phyloP scores from a whole-genome alignment of 2,888 invertebrate species.

The Drosophila quinaria region DNA sequence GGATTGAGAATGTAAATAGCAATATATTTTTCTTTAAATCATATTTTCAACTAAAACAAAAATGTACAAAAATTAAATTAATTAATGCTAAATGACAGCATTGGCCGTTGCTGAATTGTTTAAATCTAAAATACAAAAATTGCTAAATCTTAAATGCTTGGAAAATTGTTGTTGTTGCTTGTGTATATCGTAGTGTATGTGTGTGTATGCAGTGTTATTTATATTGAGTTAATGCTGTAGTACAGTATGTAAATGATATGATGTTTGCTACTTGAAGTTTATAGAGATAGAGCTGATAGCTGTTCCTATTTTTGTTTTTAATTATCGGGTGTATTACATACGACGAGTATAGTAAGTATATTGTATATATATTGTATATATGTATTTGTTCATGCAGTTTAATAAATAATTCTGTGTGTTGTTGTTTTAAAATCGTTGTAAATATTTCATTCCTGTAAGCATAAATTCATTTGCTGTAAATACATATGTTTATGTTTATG shows the following conservation, averaged over 20 bases:
- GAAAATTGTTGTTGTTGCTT: slow-evolving; percentile 27
- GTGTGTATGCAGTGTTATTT: slow-evolving; percentile 24
- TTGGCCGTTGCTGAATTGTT: slow-evolving; percentile 30
- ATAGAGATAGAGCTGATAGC: slow-evolving; percentile 30
- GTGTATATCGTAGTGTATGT: slow-evolving; percentile 26
- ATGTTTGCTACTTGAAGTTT: slow-evolving; percentile 53
- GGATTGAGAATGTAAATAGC: slow-evolving; percentile 80
- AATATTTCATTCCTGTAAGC: slow-evolving; percentile 69
- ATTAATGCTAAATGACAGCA: slow-evolving; percentile 28
- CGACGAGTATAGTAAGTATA: slow-evolving; percentile 25
- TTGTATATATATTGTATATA: slow-evolving; percentile 29
- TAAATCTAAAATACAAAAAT: too few relatives aligned
- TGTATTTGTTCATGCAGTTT: slow-evolving; percentile 47
- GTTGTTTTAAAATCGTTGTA: slow-evolving; percentile 76
- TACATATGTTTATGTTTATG: slow-evolving; percentile 53
- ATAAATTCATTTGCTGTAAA: slow-evolving; percentile 68
- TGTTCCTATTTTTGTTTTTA: slow-evolving; percentile 19
- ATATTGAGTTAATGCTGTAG: slow-evolving; percentile 49
- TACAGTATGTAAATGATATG: slow-evolving; percentile 62
- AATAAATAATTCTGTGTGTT: slow-evolving; percentile 69
- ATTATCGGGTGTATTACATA: slow-evolving; percentile 29
- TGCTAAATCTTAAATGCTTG: slow-evolving; percentile 39
- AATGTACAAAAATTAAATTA: slow-evolving; percentile 76
- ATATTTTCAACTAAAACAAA: slow-evolving; percentile 78
- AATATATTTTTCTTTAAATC: slow-evolving; percentile 58